These are phyloP conservation scores for Pelodiscus sinensis DNA, from an alignment of 2,113 vertebrate genomes.

Conservation along the genomic window DNA sequence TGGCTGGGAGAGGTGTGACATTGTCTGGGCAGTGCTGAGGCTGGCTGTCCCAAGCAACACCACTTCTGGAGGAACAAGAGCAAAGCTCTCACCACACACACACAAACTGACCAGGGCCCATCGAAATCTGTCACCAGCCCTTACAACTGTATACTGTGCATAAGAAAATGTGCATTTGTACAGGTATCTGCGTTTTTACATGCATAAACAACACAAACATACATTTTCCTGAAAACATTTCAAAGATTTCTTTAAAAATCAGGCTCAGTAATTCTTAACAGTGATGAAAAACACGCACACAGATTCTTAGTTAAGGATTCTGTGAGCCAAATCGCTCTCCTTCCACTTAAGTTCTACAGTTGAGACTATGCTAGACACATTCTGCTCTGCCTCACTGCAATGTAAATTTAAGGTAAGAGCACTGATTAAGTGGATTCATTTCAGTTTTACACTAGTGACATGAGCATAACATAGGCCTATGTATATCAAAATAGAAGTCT, in stretches of 20 bases:
- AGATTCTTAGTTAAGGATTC: background rate
- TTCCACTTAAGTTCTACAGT: background rate
- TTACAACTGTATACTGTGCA: background rate
- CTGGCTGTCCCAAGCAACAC: no score
- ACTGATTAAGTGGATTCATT: slow-evolving; percentile 41
- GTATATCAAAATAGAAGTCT: background rate
- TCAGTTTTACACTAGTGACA: background rate
- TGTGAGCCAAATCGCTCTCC: background rate
- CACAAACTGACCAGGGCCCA: no score
- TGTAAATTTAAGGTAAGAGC: slow-evolving; percentile 42
- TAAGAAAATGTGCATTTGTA: fast-evolving
- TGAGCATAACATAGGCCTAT: slow-evolving; percentile 35
- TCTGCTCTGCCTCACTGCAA: background rate
- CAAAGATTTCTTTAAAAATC: background rate
- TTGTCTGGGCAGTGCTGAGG: no score
- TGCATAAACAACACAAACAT: background rate
- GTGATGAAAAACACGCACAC: background rate
- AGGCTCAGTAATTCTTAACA: background rate
- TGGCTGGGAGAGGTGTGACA: no score
- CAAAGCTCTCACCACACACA: no score
- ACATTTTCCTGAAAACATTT: background rate
- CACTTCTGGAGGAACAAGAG: no score
- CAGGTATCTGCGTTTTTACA: fast-evolving
- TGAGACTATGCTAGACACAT: background rate
- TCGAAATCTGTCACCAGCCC: no score